Conservation (phyloP, 2,113 vertebrate genomes). For the Macrotus californicus region DNA sequence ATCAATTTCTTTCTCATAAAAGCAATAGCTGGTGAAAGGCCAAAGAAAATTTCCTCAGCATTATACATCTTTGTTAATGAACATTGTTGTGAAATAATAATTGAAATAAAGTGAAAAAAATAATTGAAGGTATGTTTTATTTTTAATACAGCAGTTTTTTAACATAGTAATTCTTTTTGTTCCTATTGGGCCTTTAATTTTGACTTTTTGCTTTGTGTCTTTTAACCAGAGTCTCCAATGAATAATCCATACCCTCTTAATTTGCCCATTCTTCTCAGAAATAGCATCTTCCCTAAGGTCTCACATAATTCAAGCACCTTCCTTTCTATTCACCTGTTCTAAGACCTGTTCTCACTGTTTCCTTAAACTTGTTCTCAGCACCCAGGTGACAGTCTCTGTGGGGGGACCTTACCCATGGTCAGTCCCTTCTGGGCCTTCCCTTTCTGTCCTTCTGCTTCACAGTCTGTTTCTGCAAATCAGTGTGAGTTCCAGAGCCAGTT, state of each 20-base stretch:
- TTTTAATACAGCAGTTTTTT: neutral
- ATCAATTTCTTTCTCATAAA: neutral
- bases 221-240: neutral
- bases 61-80: neutral
- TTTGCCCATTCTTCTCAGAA: neutral
- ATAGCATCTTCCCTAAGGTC: neutral
- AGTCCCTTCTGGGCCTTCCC: neutral
- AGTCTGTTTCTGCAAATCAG: neutral
- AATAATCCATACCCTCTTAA: neutral
- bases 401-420: neutral
- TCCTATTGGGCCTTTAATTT: neutral
- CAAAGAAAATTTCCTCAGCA: neutral
- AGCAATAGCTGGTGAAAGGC: neutral
- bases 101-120: neutral
- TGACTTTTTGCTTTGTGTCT: neutral
- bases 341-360: neutral
- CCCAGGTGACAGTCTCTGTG: rapidly evolving
- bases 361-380: neutral
- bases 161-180: neutral
- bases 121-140: neutral
- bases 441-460: neutral
- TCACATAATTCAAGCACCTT: neutral
- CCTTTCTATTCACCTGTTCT: neutral
- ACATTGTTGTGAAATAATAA: too few relatives aligned
- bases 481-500: neutral